These are phyloP conservation scores for Centropus unirufus DNA, from an alignment of 2,113 vertebrate genomes.

Conservation along the genomic window DNA sequence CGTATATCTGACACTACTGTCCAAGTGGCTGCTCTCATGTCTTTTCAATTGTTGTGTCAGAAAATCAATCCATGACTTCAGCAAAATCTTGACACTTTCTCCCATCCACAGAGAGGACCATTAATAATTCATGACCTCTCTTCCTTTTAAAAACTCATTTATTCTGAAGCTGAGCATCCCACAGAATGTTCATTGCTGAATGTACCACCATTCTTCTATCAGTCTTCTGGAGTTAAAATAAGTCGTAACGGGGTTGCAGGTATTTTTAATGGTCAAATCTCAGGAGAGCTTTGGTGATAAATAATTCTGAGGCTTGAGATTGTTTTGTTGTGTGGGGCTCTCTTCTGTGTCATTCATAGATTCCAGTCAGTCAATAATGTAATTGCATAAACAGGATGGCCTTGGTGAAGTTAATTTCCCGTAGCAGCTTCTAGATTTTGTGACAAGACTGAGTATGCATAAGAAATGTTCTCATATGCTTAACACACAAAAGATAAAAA, in stretches of 20 bases:
- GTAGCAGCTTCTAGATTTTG: not conserved
- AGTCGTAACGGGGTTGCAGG: not conserved
- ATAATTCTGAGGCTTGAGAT: not conserved
- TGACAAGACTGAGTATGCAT: not conserved
- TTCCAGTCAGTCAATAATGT: not conserved
- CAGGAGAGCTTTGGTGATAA: not conserved
- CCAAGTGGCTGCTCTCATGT: not conserved
- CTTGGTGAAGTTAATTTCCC: slow-evolving; percentile 58
- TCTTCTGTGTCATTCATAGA: not conserved
- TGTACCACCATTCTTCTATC: not conserved
- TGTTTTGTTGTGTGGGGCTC: not conserved
- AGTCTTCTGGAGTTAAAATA: not conserved
- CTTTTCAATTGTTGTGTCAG: slow-evolving; percentile 81
- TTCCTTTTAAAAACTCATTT: slow-evolving; percentile 14
- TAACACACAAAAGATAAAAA: not conserved
- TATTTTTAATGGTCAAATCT: not conserved
- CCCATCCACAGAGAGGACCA: slow-evolving; percentile 39
- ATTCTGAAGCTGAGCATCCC: slow-evolving; percentile 9
- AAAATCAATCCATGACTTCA: slow-evolving; percentile 90
- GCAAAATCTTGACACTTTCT: slow-evolving; percentile 73
- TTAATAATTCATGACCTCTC: slow-evolving; percentile 83
- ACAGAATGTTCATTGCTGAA: not conserved
- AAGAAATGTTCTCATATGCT: not conserved
- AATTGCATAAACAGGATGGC: slow-evolving; percentile 23
- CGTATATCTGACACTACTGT: not conserved